These are phyloP conservation scores for Lonchura striata DNA, from an alignment of 2,113 vertebrate genomes.

Conservation along the genomic window DNA sequence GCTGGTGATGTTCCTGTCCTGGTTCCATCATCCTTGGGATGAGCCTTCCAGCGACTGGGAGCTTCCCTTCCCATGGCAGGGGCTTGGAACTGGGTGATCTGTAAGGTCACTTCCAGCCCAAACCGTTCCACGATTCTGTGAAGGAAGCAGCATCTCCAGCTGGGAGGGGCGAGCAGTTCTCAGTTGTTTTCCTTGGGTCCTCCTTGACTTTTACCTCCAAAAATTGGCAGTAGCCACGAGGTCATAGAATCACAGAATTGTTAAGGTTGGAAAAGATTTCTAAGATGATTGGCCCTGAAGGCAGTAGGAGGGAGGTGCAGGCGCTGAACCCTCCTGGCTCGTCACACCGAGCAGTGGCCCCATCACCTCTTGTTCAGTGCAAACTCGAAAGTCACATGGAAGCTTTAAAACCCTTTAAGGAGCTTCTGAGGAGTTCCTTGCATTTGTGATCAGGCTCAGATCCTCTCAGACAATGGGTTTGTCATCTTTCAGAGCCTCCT, in stretches of 20 bases:
- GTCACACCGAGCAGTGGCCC: background rate
- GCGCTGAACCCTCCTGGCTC: background rate
- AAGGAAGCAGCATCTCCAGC: background rate
- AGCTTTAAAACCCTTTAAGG: background rate
- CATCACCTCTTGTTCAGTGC: rapidly evolving
- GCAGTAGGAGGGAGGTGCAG: background rate
- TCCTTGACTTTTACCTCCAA: rapidly evolving
- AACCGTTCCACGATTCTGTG: background rate
- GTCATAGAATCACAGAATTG: rapidly evolving
- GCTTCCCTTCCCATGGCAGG: background rate
- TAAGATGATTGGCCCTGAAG: background rate
- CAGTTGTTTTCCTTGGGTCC: rapidly evolving
- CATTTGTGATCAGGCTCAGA: background rate
- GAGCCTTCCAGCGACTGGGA: background rate
- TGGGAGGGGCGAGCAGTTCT: background rate
- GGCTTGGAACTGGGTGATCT: background rate
- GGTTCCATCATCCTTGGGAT: background rate
- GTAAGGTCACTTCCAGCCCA: background rate
- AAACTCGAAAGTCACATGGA: background rate
- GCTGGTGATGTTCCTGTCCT: rapidly evolving
- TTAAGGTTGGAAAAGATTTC: background rate
- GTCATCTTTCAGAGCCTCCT: background rate
- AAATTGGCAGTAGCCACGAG: background rate
- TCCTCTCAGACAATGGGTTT: background rate
- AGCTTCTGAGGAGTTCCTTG: background rate